Base-by-base conservation (phyloP, 2,888 invertebrate species). In the Aelia acuminata region DNA sequence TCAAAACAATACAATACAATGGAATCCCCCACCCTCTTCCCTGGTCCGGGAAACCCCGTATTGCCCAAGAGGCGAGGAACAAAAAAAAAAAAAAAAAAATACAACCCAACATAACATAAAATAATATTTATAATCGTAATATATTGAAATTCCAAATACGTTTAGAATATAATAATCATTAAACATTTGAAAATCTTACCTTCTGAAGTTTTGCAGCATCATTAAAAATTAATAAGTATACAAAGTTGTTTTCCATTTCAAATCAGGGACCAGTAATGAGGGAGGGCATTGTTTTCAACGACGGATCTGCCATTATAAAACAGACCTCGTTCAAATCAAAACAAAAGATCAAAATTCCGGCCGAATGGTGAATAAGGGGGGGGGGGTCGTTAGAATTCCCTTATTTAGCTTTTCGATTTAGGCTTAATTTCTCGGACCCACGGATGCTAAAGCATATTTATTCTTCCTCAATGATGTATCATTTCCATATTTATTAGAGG, bases 181-280 rank as follows among this genome's bases (percentile, higher is more conserved):
- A n/a, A n/a, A n/a, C n/a, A n/a, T n/a, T n/a, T n/a, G n/a, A n/a
- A n/a, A n/a, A n/a, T n/a, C n/a, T n/a, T n/a, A n/a, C n/a, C n/a
- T n/a, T n/a, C n/a, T n/a, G n/a, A n/a, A n/a, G n/a, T n/a, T n/a
- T n/a, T n/a, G n/a, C n/a, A n/a, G 5, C 26, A 57, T 57, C 57
- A 31, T 57, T 57, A 57, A 57, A 31, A 57, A 57, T 57, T 57
- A 57, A 57, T 57, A 31, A 57, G 26, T 57, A 57, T 57, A 26
- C 11, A 11, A 31, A 26, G 22, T 57, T 57, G 26, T 57, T 31
- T 57, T 26, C 57, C 57, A 26, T 57, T 57, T 53, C 53, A 53
- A n/a, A 53, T n/a, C 57, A 4, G 57, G n/a, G 13, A 31, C 2
- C 57, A 31, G 13, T 57, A 26, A 57, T 57, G 26, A 57, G 10